phyloP scores from a whole-genome alignment of 2,797 vertebrate genomes.

The Columba guinea region DNA sequence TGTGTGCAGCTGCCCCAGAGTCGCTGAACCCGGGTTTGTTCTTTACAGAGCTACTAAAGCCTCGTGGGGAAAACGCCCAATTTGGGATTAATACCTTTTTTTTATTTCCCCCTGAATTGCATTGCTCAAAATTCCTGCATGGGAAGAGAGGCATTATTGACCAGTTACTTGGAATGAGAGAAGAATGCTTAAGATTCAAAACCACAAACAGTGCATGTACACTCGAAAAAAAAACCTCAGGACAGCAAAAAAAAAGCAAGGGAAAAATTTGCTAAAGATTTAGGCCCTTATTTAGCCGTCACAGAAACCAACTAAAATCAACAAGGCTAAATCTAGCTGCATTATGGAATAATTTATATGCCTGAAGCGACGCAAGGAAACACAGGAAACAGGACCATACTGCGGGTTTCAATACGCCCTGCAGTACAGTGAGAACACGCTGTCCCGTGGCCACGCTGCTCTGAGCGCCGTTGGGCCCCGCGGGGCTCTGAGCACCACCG shows the following conservation, averaged over 20 bases:
- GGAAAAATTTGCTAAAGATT: not conserved
- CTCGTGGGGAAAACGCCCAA: not conserved
- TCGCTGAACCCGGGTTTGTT: not conserved
- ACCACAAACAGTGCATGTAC: not conserved
- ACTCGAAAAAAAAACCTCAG: not conserved
- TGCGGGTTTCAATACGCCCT: not conserved
- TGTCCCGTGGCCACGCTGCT: not conserved
- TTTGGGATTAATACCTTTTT: not conserved
- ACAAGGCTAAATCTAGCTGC: conserved; percentile 24
- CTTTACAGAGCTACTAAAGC: not conserved
- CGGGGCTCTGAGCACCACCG: no score
- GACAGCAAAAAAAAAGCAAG: not conserved
- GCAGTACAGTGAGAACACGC: not conserved
- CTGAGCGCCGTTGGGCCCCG: not conserved
- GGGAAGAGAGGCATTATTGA: not conserved
- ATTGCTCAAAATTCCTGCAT: not conserved
- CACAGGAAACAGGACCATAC: not conserved
- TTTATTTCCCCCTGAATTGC: not conserved
- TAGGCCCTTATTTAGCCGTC: conserved; percentile 16
- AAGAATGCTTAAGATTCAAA: not conserved
- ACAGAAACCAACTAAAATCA: conserved; percentile 6
- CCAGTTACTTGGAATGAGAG: not conserved
- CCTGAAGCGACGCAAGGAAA: not conserved
- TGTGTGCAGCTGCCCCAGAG: not conserved
- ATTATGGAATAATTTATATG: conserved; percentile 13